Conservation (phyloP, 2,888 invertebrate species). For the Carcina quercana region DNA sequence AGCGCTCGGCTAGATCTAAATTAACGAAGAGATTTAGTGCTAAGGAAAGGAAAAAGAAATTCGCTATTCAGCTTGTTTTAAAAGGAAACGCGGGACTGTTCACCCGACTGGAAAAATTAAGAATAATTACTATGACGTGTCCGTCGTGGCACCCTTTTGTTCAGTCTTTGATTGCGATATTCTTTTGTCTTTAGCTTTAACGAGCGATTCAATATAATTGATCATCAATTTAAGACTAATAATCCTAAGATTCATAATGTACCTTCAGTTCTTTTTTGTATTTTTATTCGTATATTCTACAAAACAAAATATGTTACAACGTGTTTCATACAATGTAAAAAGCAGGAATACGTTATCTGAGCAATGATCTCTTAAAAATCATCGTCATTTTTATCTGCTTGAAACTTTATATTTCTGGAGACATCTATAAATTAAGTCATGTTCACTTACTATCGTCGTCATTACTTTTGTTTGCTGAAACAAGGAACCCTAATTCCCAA, state of each 20-base stretch:
- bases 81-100: conserved; percentile 15
- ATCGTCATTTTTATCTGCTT: no score
- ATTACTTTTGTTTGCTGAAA: neutral
- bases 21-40: conserved; percentile 28
- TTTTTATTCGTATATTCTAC: no score
- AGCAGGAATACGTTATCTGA: no score
- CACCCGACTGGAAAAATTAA: conserved; percentile 17
- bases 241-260: no score
- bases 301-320: neutral
- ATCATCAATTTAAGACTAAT: no score
- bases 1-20: conserved; percentile 23
- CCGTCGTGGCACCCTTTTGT: neutral
- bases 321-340: no score
- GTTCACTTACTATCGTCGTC: neutral
- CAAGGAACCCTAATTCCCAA: neutral
- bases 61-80: conserved; percentile 18
- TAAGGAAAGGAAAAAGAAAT: conserved; percentile 23
- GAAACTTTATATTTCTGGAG: no score
- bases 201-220: neutral
- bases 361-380: no score
- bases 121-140: conserved; percentile 22
- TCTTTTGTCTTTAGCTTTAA: conserved; percentile 4
- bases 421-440: no score
- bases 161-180: conserved; percentile 6
- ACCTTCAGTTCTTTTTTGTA: no score